Percentiles rank a stretch among this genome's conserved stretches.
phyloP scores from a whole-genome alignment of 2,797 vertebrate genomes.

The Tapirus indicus region DNA sequence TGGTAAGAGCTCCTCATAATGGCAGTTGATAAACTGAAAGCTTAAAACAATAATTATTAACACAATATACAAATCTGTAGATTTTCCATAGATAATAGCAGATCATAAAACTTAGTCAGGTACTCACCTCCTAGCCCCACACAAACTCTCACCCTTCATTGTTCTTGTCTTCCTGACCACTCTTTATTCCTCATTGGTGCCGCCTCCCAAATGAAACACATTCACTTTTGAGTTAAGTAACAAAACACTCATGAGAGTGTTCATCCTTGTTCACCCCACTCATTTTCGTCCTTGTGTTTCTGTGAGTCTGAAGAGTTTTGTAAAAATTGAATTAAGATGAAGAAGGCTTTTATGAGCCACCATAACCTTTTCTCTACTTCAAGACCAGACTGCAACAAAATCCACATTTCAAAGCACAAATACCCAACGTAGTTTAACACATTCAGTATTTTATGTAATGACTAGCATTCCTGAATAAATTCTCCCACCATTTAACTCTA shows the following conservation, averaged over 20 bases:
- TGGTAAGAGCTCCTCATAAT: not conserved
- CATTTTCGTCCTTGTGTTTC: not conserved
- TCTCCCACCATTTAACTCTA: not conserved
- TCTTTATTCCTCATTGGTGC: not conserved
- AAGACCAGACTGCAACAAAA: not conserved
- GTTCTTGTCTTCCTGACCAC: not conserved
- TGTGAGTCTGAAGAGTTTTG: not conserved
- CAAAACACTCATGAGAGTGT: not conserved
- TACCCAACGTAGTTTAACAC: not conserved
- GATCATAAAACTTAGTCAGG: not conserved
- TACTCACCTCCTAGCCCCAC: not conserved
- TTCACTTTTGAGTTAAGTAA: not conserved
- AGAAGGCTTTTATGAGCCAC: not conserved
- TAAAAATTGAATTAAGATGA: not conserved
- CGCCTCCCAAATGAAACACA: not conserved
- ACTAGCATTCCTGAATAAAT: not conserved
- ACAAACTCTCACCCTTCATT: not conserved
- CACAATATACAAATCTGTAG: not conserved
- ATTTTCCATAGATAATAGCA: not conserved
- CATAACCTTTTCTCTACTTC: not conserved
- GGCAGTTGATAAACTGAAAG: not conserved
- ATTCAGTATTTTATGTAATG: not conserved
- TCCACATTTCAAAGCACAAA: not conserved
- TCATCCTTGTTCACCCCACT: no score
- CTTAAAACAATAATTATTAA: slow-evolving; percentile 13